Conservation (phyloP, 1,140 invertebrate species). For the Drosophila equinoxialis region DNA sequence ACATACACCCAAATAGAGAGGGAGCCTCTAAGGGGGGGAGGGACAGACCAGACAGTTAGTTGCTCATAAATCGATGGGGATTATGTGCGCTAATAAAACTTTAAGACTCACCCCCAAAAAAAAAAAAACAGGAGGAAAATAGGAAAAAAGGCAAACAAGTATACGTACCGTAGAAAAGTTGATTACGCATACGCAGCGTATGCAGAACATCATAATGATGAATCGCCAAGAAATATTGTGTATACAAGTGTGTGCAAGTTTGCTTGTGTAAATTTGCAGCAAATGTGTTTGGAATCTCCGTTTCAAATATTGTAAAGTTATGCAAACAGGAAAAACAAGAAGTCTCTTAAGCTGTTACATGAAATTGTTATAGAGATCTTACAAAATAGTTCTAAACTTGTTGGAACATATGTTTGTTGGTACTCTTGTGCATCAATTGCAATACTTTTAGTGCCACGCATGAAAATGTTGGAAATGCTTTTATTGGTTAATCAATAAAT, state of each 20-base stretch:
- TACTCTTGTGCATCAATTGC: no score
- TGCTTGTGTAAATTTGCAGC: no score
- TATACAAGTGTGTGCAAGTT: background rate
- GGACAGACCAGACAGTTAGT: conserved; percentile 54
- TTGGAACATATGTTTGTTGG: background rate
- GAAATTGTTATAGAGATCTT: background rate
- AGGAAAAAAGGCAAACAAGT: conserved; percentile 14
- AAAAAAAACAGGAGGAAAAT: conserved; percentile 11
- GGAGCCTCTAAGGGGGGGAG: background rate
- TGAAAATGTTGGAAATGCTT: no score
- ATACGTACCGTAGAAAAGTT: conserved; percentile 33
- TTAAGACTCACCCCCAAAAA: conserved; percentile 55
- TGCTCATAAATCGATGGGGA: conserved; percentile 71
- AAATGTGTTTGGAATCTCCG: background rate
- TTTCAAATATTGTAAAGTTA: background rate
- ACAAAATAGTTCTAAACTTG: background rate
- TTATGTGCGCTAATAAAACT: conserved; percentile 75
- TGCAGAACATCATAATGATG: conserved; percentile 35
- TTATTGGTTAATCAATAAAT: no score
- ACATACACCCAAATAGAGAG: conserved; percentile 27
- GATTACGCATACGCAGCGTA: conserved; percentile 68
- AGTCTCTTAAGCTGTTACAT: background rate
- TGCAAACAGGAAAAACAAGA: background rate
- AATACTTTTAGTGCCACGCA: no score
- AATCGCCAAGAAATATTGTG: conserved; percentile 11